Base-by-base conservation (phyloP, 1,140 invertebrate genomes). In the Zaprionus kolodkinae region DNA sequence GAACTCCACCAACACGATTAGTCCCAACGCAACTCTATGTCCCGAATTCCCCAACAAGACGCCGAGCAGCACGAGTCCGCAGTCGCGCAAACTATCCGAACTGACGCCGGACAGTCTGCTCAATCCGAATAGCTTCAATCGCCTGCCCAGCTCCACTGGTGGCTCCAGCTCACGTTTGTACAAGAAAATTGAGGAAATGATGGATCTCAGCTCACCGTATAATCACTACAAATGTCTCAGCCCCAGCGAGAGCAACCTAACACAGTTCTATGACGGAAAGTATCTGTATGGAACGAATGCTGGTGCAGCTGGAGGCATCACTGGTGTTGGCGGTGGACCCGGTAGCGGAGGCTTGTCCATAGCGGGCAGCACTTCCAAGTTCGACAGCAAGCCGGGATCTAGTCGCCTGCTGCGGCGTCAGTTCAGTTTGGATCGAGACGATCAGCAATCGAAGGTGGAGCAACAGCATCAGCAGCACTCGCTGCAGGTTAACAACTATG, bases 181-280 rank as follows among this genome's bases (percentile, higher is more conserved):
- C 60, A 93, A 93, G 67, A 92, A 92, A 70, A 85, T 93, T 17
- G 92, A 92, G 76, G 92, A 92, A 73, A 92, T 93, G 80, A 95
- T 95, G 74, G 95, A 96, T 81, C 92, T 96, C 10, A 96, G 95
- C 71, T 95, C 95, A 0, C 95, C 95, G 0, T 96, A 96, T 80
- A 96, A 95, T 91, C 94, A 95, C 74, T 95, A 95, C 88, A 94
- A 95, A 79, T 96, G 95, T 88, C 93, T 96, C 27, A 95, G 95
- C 79, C 95, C 95, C n/a, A 95, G 95, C 76, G 95, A 94, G 67
- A 92, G 91, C 33, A 94, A 93, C 78, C 93, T 93, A 45, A 93
- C 85, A 71, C 92, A 92, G 72, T 91, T 93, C 56, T 88, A 90
- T 21, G 92, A 93, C 35, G 86, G 92, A 10, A 93, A 93, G 64